Percentiles rank a stretch among this genome's conserved stretches.
Evolutionary conservation across 1,140 invertebrate species (phyloP).

Genomic region (Apolygus lucorum): DNA sequence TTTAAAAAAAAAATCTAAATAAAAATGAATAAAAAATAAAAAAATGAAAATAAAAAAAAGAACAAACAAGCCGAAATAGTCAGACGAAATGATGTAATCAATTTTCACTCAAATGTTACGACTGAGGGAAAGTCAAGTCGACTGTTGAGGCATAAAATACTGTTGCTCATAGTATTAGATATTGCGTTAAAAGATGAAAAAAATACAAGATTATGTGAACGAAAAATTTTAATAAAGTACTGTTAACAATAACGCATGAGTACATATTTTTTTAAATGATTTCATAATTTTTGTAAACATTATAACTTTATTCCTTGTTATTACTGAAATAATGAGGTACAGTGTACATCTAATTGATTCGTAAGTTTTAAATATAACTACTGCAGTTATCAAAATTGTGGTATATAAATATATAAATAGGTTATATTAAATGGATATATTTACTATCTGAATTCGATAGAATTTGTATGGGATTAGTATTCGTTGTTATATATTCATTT

Average conservation of each 20-base stretch:
- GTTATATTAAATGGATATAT: conserved; percentile 3
- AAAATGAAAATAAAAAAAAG: too few species aligned
- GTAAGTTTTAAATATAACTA: conserved; percentile 10
- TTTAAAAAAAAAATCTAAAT: neutral
- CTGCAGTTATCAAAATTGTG: conserved; percentile 4
- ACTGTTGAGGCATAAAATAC: conserved; percentile 21
- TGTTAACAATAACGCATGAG: conserved; percentile 29
- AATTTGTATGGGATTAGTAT: conserved; percentile 13
- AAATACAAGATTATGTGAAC: conserved; percentile 16
- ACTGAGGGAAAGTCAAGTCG: conserved; percentile 8
- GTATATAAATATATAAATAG: conserved; percentile 1
- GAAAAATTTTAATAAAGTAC: conserved; percentile 31
- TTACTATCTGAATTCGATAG: conserved; percentile 8
- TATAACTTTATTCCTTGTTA: conserved; percentile 12
- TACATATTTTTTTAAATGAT: conserved; percentile 17
- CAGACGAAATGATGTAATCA: conserved; percentile 9
- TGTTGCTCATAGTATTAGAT: conserved; percentile 31
- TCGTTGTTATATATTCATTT: conserved; percentile 15
- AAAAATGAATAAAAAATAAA: too few species aligned
- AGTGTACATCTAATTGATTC: conserved; percentile 13
- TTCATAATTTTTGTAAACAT: conserved; percentile 11
- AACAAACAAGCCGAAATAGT: conserved; percentile 1
- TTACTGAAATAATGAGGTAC: conserved; percentile 4
- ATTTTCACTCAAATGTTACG: neutral
- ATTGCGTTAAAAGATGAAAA: neutral